Evolutionary conservation across 2,113 vertebrate genomes (phyloP).

Genomic region (Procapra przewalskii): DNA sequence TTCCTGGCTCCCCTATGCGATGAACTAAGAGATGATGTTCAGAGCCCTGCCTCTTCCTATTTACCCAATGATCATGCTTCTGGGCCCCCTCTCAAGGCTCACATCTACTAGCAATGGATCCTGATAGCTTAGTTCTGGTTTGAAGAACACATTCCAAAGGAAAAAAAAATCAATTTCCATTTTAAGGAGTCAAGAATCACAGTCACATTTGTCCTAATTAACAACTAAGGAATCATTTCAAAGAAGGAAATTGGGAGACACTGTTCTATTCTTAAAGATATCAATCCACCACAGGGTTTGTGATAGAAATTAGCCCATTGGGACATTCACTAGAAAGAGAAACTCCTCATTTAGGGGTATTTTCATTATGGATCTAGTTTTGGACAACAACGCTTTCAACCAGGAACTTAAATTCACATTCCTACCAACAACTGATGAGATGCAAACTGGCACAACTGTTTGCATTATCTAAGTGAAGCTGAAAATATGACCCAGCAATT

Average conservation of each 20-base stretch:
- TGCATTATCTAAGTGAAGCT: not conserved
- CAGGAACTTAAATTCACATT: conserved; percentile 4
- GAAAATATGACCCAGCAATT: not conserved
- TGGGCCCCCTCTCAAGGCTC: not conserved
- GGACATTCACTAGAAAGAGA: not conserved
- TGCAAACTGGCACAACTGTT: not conserved
- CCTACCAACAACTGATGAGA: not conserved
- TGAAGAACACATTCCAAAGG: not conserved
- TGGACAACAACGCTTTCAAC: conserved; percentile 9
- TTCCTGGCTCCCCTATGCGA: not conserved
- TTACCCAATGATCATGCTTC: not conserved
- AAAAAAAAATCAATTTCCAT: not conserved
- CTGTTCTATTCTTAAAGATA: not conserved
- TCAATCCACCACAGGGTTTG: not conserved
- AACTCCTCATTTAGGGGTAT: not conserved
- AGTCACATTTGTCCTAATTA: conserved; percentile 31
- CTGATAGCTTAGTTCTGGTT: not conserved
- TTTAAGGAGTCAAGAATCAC: not conserved
- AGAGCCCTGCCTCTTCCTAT: not conserved
- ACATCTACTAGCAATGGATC: not conserved
- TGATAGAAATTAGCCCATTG: not conserved
- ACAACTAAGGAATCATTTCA: not conserved
- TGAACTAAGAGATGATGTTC: not conserved
- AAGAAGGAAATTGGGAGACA: not conserved
- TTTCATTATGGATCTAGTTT: conserved; percentile 14